A percentile compares a stretch with the other conserved stretches of the same genome.
phyloP scores from a whole-genome alignment of 2,888 invertebrate species.

The Tachina grossa region DNA sequence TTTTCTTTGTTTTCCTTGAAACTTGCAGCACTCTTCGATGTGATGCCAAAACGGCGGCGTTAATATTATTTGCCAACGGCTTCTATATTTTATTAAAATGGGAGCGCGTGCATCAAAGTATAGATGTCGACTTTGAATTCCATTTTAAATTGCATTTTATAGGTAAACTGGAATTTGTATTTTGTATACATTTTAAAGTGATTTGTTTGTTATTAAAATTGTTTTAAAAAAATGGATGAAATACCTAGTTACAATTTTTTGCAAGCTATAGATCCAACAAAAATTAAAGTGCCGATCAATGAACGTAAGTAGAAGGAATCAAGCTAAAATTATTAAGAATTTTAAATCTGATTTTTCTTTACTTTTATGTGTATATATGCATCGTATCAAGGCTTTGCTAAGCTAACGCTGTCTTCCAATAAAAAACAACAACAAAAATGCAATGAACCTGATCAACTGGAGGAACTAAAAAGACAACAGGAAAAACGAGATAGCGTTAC shows the following conservation, averaged over 20 bases:
- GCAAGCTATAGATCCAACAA: slow-evolving; percentile 79
- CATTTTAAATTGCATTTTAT: slow-evolving; percentile 10
- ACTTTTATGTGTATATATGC: background rate
- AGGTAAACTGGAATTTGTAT: background rate
- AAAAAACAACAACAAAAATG: slow-evolving; percentile 73
- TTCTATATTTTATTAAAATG: background rate
- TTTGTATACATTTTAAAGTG: background rate
- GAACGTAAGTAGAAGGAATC: slow-evolving; percentile 74
- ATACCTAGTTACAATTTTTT: slow-evolving; percentile 77
- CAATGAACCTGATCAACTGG: background rate
- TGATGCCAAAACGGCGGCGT: background rate
- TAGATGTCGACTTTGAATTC: slow-evolving; percentile 5
- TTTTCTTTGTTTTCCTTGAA: background rate
- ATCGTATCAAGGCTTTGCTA: slow-evolving; percentile 77
- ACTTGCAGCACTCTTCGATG: background rate
- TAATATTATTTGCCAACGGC: background rate
- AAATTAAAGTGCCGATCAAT: slow-evolving; percentile 78
- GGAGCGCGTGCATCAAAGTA: slow-evolving; percentile 6
- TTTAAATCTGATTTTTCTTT: background rate
- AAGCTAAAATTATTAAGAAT: background rate
- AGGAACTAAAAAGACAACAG: background rate
- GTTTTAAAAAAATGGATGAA: slow-evolving; percentile 67
- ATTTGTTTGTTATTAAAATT: slow-evolving; percentile 18
- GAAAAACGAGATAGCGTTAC: slow-evolving; percentile 72
- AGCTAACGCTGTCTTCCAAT: slow-evolving; percentile 80